Percentiles rank a stretch among this genome's conserved stretches.
Evolutionary conservation across 2,113 vertebrate species (phyloP).

Genomic region (Neofelis nebulosa): DNA sequence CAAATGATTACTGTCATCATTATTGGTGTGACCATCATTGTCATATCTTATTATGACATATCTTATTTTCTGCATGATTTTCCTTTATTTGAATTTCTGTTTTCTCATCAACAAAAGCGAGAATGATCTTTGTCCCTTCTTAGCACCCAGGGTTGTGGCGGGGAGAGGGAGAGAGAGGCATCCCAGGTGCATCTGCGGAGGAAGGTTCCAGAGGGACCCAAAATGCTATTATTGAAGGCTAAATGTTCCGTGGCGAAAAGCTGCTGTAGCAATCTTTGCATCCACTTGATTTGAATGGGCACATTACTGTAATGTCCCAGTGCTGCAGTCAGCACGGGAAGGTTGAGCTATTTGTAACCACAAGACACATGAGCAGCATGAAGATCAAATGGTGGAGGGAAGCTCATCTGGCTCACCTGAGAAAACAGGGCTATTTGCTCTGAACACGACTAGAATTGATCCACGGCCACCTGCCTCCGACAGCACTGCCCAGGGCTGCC

Average conservation of each 20-base stretch:
- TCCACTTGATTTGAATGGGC: conserved; percentile 74
- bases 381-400: conserved; percentile 59
- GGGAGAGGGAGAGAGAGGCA: neutral
- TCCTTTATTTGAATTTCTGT: conserved; percentile 15
- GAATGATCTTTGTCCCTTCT: neutral
- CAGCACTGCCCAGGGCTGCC: neutral
- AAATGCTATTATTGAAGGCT: conserved; percentile 72
- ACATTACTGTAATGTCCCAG: conserved; percentile 68
- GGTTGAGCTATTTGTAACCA: conserved; percentile 69
- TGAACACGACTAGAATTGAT: neutral
- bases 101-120: conserved; percentile 9
- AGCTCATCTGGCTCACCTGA: conserved; percentile 21
- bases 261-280: conserved; percentile 69
- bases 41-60: neutral
- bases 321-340: conserved; percentile 1
- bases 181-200: conserved; percentile 47
- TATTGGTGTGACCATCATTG: neutral
- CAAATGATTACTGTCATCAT: no score
- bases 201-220: conserved; percentile 65
- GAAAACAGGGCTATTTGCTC: neutral
- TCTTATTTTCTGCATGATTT: neutral
- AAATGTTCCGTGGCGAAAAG: conserved; percentile 75
- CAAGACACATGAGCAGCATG: conserved; percentile 59
- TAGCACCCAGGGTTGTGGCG: neutral
- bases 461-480: neutral